These are phyloP conservation scores for Silurus glanis DNA, from an alignment of 2,113 vertebrate genomes.

Conservation along the genomic window DNA sequence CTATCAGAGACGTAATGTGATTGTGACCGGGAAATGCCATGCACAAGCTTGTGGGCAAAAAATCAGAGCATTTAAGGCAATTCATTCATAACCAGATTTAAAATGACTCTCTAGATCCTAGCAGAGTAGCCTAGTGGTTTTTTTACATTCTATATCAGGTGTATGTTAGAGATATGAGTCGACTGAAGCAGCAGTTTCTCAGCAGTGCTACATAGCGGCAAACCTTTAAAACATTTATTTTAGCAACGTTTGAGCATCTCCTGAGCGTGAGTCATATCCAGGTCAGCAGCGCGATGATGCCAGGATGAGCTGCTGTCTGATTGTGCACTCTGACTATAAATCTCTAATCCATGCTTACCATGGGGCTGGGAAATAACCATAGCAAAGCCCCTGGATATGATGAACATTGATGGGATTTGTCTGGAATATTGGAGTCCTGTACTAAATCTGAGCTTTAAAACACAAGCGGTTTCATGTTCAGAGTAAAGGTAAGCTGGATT, in stretches of 20 bases:
- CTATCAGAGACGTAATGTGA: not conserved
- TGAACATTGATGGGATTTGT: not conserved
- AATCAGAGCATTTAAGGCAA: not conserved
- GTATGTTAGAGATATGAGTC: not conserved
- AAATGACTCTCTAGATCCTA: not conserved
- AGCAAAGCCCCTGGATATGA: not conserved
- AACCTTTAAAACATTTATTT: constrained; percentile 6
- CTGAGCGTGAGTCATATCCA: constrained; percentile 36
- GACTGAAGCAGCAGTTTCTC: constrained; percentile 3
- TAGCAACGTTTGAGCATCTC: not conserved
- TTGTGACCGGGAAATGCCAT: not conserved
- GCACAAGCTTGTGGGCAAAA: not conserved
- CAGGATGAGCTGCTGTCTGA: constrained; percentile 25
- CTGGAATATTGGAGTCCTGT: not conserved
- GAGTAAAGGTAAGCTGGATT: not conserved
- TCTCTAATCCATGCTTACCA: not conserved
- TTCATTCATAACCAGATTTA: not conserved
- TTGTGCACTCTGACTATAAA: not conserved
- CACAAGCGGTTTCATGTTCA: not conserved
- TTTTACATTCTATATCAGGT: not conserved
- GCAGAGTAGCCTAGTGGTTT: not conserved
- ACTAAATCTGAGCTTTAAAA: not conserved
- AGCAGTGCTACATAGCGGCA: not conserved
- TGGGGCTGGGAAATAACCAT: not conserved
- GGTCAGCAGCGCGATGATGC: constrained; percentile 21